Base-by-base conservation (phyloP, 2,888 invertebrate genomes). In the Ormia ochracea region DNA sequence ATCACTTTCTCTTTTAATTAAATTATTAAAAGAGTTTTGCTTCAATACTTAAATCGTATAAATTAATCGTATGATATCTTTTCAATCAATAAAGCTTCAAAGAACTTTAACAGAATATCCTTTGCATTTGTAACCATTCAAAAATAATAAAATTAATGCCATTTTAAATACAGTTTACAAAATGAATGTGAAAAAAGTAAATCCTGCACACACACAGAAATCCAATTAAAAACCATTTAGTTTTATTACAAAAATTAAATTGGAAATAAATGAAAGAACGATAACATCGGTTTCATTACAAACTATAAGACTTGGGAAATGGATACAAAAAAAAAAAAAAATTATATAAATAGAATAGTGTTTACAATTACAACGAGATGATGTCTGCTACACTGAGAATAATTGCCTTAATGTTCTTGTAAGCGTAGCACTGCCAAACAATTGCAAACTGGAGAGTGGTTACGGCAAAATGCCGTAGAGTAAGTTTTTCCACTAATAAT, bases 201-300 rank as follows among this genome's bases (percentile, higher is more conserved):
- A 33, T 45, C 45, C 38, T n/a, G 17, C 19, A 58, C n/a, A n/a
- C 5, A 31, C 17, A 28, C 19, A 33, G 10, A 65, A 50, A 38
- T 65, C 33, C 59, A 72, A 72, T 78, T 66, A 72, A 78, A 78
- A 78, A 54, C 19, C 58, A 66, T 66, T 78, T 72, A 65, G 50
- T 59, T 72, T 78, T 50, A 50, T 77, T 38, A 31, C 56, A 58
- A 33, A 43, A 19, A 59, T 63, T 66, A 59, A 65, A 68, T 68
- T 6, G 33, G 26, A 74, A 56, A 73, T 65, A 19, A 65, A 73
- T 43, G 41, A 61, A 70, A 36, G 58, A 52, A 33, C 9, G 41
- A 65, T 65, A 41, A 65, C 56, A 66, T 58, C 66, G 50, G 48
- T 66, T 74, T 65, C 48, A 66, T 33, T 50, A 33, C 66, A 66